Evolutionary conservation across 2,797 vertebrate genomes (phyloP).

Genomic region (Morelia viridis): DNA sequence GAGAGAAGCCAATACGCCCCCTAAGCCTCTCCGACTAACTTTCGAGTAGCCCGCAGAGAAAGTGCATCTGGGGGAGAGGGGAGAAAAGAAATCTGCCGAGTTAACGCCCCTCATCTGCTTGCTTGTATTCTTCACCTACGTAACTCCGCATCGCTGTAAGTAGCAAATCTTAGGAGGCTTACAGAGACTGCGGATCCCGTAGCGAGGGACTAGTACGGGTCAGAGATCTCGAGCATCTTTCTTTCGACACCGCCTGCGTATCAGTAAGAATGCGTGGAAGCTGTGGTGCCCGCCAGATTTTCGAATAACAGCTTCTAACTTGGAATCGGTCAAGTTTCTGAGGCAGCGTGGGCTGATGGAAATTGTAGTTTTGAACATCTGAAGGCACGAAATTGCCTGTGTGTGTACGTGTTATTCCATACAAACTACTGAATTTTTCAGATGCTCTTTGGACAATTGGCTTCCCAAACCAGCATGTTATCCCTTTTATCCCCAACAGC

Average conservation of each 20-base stretch:
- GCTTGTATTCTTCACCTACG: neutral
- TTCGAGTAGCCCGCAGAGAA: neutral
- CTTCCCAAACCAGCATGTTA: neutral
- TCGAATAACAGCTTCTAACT: neutral
- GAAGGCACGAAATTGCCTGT: neutral
- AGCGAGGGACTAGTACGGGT: neutral
- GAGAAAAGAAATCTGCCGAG: neutral
- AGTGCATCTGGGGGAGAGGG: neutral
- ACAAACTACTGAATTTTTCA: neutral
- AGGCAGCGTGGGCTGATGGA: neutral
- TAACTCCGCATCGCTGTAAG: no score
- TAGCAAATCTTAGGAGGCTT: neutral
- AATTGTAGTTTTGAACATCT: neutral
- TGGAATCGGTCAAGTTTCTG: neutral
- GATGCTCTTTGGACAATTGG: neutral
- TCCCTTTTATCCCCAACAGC: neutral
- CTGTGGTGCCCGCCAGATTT: neutral
- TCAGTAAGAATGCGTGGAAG: neutral
- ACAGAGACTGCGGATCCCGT: neutral
- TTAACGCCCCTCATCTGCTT: neutral
- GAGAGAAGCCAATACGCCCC: constrained; percentile 32
- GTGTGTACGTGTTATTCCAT: neutral
- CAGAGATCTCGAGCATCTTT: neutral
- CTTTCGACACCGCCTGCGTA: neutral
- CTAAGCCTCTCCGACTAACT: neutral